Evolutionary conservation across 2,113 vertebrate genomes (phyloP), one percentile per base, ranked within the genome.

Genomic region (Toxotes chatareus): DNA sequence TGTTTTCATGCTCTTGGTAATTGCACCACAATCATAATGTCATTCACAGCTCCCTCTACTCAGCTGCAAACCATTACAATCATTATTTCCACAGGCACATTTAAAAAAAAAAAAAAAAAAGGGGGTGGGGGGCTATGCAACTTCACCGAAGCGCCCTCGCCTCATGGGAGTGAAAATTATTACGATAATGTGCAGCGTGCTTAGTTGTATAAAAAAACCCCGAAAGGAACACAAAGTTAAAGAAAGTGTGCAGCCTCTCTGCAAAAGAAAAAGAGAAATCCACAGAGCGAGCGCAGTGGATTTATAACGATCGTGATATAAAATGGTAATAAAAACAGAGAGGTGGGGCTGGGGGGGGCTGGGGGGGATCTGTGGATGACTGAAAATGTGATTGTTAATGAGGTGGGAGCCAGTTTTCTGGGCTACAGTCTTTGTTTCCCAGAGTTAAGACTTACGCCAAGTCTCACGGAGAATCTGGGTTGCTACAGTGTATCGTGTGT

Each of bases 1-100:
- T 91, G 93, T 93, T 93, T 94, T 93, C 87, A 93, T 90, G 92
- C 90, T 93, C 80, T 84, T 63, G 70, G 91, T 94, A 94, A 95
- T 94, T 95, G 90, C 89, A 78, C 91, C 87, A 86, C 94, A 94
- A 94, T 95, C 94, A 94, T 93, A 95, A 95, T 94, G 94, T 94
- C 94, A 94, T 94, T 95, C 93, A 93, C 93, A 93, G 93, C 92
- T 89, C 92, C 84, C 91, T 85, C 89, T 86, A 89, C 93, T 95
- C 95, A 95, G 93, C 95, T 95, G 95, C 95, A 93, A 95, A 87
- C 92, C 92, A 95, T 95, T 95, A 95, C 87, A 87, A 86, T 94
- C 92, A 95, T 95, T 95, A 95, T 95, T 95, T 95, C 94, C 94
- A 94, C 92, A 94, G 91, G 87, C 91, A 91, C 91, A 34, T 91